phyloP scores from a whole-genome alignment of 1,140 invertebrate species.

The Drosophila nigromelanica region DNA sequence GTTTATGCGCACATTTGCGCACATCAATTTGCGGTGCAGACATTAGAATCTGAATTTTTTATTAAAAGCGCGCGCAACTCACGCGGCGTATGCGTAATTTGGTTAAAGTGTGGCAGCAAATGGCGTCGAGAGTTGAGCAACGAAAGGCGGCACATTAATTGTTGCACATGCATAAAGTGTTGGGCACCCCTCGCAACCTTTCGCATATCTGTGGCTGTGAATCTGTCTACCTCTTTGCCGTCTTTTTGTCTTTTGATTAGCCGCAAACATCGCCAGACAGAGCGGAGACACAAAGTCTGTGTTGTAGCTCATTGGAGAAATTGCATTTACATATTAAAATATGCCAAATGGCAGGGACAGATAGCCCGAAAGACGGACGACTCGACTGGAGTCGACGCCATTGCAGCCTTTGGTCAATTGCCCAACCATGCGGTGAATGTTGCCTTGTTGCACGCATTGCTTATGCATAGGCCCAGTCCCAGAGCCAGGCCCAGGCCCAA shows the following conservation, averaged over 20 bases:
- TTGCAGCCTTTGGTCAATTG: slow-evolving; percentile 63
- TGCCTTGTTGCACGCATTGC: slow-evolving; percentile 61
- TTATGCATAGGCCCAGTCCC: slow-evolving; percentile 58
- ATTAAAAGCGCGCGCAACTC: slow-evolving; percentile 58
- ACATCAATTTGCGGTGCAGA: slow-evolving; percentile 78
- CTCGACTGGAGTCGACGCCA: slow-evolving; percentile 8
- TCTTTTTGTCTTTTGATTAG: slow-evolving; percentile 76
- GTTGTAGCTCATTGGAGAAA: slow-evolving; percentile 74
- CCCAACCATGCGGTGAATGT: slow-evolving; percentile 59
- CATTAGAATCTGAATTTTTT: slow-evolving; percentile 78
- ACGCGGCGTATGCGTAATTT: slow-evolving; percentile 69
- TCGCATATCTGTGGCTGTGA: background rate
- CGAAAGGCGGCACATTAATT: slow-evolving; percentile 54
- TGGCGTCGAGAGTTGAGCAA: slow-evolving; percentile 28
- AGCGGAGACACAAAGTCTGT: slow-evolving; percentile 46
- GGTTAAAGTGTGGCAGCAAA: slow-evolving; percentile 39
- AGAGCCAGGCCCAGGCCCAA: background rate
- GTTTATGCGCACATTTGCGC: slow-evolving; percentile 76
- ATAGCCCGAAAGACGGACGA: slow-evolving; percentile 11
- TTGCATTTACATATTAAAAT: slow-evolving; percentile 82
- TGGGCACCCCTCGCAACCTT: background rate
- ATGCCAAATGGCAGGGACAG: slow-evolving; percentile 65
- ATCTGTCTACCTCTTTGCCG: slow-evolving; percentile 2
- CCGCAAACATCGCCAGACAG: slow-evolving; percentile 56
- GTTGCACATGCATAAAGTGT: slow-evolving; percentile 46